Evolutionary conservation across 2,888 invertebrate genomes (phyloP).

Genomic region (Chymomyza procnemis): DNA sequence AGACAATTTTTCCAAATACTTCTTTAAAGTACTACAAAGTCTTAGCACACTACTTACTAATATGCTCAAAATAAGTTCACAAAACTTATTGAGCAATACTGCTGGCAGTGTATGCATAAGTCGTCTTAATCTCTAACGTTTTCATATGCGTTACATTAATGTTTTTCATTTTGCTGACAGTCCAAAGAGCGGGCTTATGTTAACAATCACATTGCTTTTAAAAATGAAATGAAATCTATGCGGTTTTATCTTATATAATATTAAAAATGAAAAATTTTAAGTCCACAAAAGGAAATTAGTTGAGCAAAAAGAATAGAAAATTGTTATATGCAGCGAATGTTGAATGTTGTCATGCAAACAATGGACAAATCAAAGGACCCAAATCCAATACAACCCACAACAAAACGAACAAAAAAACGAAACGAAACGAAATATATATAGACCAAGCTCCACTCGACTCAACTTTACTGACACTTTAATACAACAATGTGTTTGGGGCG

Average conservation of each 20-base stretch:
- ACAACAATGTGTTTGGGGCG: constrained; percentile 24
- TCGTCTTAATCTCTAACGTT: too few species aligned
- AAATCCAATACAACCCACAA: neutral
- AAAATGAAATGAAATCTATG: neutral
- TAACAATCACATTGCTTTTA: neutral
- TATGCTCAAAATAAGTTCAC: neutral
- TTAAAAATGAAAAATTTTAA: neutral
- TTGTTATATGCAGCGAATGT: neutral
- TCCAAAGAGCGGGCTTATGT: neutral
- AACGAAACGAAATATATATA: too few species aligned
- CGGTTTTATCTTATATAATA: neutral
- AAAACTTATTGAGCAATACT: too few species aligned
- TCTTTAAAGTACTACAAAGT: too few species aligned
- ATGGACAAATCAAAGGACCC: neutral
- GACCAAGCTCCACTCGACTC: neutral
- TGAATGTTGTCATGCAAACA: neutral
- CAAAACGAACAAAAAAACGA: neutral
- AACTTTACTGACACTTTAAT: constrained; percentile 56
- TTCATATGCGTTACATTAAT: neutral
- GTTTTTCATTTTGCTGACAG: neutral
- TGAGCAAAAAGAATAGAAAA: neutral
- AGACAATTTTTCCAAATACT: too few species aligned
- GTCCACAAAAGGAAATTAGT: neutral
- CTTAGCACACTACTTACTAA: too few species aligned
- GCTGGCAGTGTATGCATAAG: too few species aligned